Evolutionary conservation across 2,888 invertebrate species (phyloP).

Genomic region (Cyaniris semiargus): DNA sequence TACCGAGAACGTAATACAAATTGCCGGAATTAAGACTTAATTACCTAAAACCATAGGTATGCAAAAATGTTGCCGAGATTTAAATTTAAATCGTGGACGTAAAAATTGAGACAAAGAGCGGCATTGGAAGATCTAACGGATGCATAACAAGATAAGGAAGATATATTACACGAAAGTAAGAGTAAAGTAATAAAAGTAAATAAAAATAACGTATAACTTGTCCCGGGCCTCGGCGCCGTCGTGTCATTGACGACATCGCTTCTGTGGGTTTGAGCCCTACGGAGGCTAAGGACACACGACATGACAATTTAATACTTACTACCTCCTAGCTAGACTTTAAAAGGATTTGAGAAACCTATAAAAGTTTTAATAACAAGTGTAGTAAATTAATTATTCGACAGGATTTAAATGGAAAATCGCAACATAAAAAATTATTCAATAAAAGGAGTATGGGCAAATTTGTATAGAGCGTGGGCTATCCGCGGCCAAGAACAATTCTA

Average conservation of each 20-base stretch:
- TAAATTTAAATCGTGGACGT: conserved; percentile 4
- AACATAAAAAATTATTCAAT: background rate
- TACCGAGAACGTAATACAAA: conserved; percentile 18
- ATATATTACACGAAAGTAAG: conserved; percentile 62
- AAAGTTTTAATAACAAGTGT: background rate
- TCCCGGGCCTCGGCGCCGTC: conserved; percentile 48
- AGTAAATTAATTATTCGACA: background rate
- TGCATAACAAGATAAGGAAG: conserved; percentile 39
- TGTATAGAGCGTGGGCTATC: too few relatives aligned
- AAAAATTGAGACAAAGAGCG: conserved; percentile 18
- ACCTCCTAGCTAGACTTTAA: background rate
- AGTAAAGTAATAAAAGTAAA: conserved; percentile 69
- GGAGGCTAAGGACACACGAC: background rate
- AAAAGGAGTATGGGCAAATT: too few relatives aligned
- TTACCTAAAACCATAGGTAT: conserved; percentile 10
- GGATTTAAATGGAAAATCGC: background rate
- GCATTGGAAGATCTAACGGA: conserved; percentile 32
- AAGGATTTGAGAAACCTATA: background rate
- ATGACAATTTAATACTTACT: background rate
- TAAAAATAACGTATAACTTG: conserved; percentile 35
- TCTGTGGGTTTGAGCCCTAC: background rate
- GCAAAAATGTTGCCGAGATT: conserved; percentile 13
- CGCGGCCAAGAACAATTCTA: too few relatives aligned
- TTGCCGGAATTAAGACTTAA: conserved; percentile 12
- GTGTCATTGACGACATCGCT: background rate